Conservation (phyloP, 2,113 vertebrate genomes). For the Passer domesticus region DNA sequence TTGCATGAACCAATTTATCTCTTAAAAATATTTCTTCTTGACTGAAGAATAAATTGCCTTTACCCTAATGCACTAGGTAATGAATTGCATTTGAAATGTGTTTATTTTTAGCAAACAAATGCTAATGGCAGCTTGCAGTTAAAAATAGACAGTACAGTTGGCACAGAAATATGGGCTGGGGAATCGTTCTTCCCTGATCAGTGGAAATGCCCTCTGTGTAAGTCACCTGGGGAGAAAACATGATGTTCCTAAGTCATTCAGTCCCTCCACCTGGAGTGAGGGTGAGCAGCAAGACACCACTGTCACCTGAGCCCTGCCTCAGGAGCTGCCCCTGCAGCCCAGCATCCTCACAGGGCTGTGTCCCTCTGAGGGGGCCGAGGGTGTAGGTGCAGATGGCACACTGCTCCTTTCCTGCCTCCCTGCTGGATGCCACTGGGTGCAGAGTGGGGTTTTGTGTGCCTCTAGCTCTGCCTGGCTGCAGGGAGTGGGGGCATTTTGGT, state of each 20-base stretch:
- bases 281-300: not conserved
- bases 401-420: not conserved
- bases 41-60: constrained; percentile 62
- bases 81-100: constrained; percentile 66
- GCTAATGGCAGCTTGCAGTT: constrained; percentile 54
- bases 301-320: not conserved
- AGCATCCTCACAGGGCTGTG: not conserved
- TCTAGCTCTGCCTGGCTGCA: not conserved
- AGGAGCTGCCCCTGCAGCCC: not conserved
- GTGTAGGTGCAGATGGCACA: not conserved
- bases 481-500: not conserved
- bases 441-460: not conserved
- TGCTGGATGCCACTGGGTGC: not conserved
- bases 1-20: constrained; percentile 61
- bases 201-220: constrained; percentile 39
- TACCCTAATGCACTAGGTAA: constrained; percentile 29
- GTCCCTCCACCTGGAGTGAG: not conserved
- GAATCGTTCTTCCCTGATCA: constrained; percentile 36
- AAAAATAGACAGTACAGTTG: constrained; percentile 68
- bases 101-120: constrained; percentile 74
- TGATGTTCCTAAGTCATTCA: not conserved
- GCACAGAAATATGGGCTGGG: not conserved
- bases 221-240: not conserved
- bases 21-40: constrained; percentile 64
- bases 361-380: not conserved